A percentile compares a stretch with the other conserved stretches of the same genome.
Conservation (phyloP, 2,888 invertebrate species). For the Zaprionus bogoriensis region DNA sequence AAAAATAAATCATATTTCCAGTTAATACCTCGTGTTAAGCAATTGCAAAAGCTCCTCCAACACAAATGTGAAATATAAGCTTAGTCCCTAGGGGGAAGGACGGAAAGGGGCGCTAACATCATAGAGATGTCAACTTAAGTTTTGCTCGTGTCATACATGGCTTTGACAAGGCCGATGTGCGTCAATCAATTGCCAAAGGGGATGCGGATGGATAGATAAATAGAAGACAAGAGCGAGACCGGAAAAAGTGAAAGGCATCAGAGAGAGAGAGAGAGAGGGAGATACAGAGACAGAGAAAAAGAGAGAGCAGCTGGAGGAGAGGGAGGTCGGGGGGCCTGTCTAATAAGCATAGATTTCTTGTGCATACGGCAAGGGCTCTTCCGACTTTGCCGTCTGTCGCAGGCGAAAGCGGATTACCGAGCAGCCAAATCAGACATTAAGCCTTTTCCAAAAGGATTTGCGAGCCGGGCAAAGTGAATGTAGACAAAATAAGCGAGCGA, state of each 20-base stretch:
- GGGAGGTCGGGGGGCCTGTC: neutral
- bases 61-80: neutral
- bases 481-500: conserved; percentile 27
- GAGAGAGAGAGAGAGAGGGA: neutral
- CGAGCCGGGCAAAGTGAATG: conserved; percentile 36
- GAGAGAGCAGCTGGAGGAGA: neutral
- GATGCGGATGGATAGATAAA: neutral
- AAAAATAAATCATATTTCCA: neutral
- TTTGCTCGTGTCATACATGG: neutral
- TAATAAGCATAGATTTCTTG: conserved; percentile 44
- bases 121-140: conserved; percentile 30
- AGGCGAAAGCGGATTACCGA: conserved; percentile 64
- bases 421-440: conserved; percentile 63
- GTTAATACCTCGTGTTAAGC: neutral
- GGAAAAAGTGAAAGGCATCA: neutral
- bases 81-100: neutral
- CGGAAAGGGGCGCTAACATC: neutral
- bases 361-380: conserved; percentile 21
- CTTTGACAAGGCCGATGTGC: conserved; percentile 13
- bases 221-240: neutral
- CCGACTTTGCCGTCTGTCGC: conserved; percentile 5
- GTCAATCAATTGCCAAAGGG: conserved; percentile 24
- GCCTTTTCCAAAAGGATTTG: conserved; percentile 68
- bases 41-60: neutral
- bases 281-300: neutral